Percentiles rank a stretch among this genome's conserved stretches.
Conservation (phyloP, 92 coral and sea anemone species). For the Bergia sp. region DNA sequence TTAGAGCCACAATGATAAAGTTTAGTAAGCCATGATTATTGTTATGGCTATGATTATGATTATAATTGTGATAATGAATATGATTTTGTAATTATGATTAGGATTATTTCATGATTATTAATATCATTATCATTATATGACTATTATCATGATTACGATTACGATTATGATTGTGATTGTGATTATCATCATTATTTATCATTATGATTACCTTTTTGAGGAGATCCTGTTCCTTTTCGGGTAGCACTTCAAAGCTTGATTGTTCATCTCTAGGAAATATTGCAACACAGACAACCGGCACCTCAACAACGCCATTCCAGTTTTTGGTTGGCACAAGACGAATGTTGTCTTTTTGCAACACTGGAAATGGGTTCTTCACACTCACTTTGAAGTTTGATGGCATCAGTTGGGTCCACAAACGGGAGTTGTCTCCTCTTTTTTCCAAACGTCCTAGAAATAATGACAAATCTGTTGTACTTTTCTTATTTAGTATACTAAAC, state of each 20-base stretch:
- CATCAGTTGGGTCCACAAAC: not conserved
- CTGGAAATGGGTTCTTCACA: not conserved
- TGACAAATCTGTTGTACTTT: too few relatives aligned
- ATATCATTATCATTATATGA: too few relatives aligned
- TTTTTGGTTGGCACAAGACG: not conserved
- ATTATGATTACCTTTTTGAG: not conserved
- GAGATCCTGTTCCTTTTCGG: not conserved
- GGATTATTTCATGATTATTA: too few relatives aligned
- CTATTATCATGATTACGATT: too few relatives aligned
- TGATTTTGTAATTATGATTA: too few relatives aligned
- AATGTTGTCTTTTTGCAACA: not conserved
- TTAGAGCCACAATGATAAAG: too few relatives aligned
- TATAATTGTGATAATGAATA: too few relatives aligned
- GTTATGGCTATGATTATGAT: too few relatives aligned
- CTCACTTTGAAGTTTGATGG: not conserved
- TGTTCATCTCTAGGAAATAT: not conserved
- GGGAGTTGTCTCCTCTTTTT: not conserved
- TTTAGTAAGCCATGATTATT: too few relatives aligned
- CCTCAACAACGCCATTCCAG: not conserved
- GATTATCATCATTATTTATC: too few relatives aligned
- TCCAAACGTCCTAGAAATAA: not conserved
- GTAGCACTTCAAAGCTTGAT: not conserved
- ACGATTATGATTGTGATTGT: too few relatives aligned
- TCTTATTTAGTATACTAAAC: too few relatives aligned
- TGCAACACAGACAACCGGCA: not conserved